Base-by-base conservation (phyloP, 2,113 vertebrate species). In the Rhea americana region DNA sequence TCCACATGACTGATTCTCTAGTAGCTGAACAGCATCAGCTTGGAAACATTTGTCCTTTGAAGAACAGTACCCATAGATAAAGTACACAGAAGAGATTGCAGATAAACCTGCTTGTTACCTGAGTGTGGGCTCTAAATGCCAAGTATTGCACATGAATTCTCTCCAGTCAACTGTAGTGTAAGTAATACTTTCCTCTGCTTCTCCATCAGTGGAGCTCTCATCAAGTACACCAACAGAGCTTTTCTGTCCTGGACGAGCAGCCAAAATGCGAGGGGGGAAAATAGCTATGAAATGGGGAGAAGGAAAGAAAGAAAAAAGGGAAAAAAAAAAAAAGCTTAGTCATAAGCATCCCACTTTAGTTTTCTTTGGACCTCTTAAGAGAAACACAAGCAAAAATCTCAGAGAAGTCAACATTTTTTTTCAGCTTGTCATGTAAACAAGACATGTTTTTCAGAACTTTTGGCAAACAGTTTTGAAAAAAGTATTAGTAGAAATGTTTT, bases 111-210 rank as follows among this genome's bases (percentile, higher is more conserved):
- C 19, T 47, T 35, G 95, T 97, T 95, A 99, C 99, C 99, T 98
- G 81, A 99, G 98, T 0, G 99, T 99, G 17, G 99, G 99, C 89
- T 99, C 99, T 95, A 99, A 96, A 97, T 99, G 99, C 99, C 99
- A 99, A 9, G 99, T 99, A 97, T 99, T 99, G 96, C 99, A 99
- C 97, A 99, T 98, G 87, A 99, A 99, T 95, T 99, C 99, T 95
- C 99, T 98, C 99, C 99, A 99, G 97, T 99, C 99, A 7, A 99
- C 99, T 24, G 99, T 99, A 82, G 99, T 98, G 82, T 99, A 99
- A 90, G 98, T 98, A 91, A 99, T 98, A 94, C 97, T 92, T 8
- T 99, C 99, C 78, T 99, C 99, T 80, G 98, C 98, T 70, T 98
- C 98, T 94, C 97, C 98, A 41, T 98, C 98, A 84, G 97, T n/a